Percentiles rank a stretch among this genome's conserved stretches.
phyloP scores from a whole-genome alignment of 2,888 invertebrate genomes.

The Myopa testacea region DNA sequence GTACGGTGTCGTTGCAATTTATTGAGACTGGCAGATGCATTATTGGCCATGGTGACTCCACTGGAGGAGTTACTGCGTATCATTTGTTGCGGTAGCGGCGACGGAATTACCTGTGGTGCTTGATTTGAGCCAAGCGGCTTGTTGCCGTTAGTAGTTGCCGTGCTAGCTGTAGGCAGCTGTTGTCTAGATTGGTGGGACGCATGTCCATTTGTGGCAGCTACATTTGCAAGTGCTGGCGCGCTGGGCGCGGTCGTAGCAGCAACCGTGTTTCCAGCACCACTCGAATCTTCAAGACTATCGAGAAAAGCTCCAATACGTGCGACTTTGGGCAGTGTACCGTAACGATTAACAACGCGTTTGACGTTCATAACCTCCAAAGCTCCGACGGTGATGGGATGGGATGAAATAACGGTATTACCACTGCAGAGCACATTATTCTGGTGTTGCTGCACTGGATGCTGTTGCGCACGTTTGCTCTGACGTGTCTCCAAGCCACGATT shows the following conservation, averaged over 20 bases:
- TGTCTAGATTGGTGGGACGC: slow-evolving; percentile 38
- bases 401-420: slow-evolving; percentile 42
- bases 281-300: slow-evolving; percentile 84
- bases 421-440: slow-evolving; percentile 45
- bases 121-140: slow-evolving; percentile 48
- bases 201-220: slow-evolving; percentile 48
- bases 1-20: slow-evolving; percentile 72
- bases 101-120: slow-evolving; percentile 36
- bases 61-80: slow-evolving; percentile 90
- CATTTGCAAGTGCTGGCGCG: slow-evolving; percentile 43
- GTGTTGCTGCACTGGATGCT: slow-evolving; percentile 54
- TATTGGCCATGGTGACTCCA: slow-evolving; percentile 78
- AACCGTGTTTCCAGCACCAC: slow-evolving; percentile 30
- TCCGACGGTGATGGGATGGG: slow-evolving; percentile 81
- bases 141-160: not conserved
- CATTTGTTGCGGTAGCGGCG: slow-evolving; percentile 75
- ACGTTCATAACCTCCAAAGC: slow-evolving; percentile 96
- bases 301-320: slow-evolving; percentile 96
- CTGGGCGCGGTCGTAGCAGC: slow-evolving; percentile 42
- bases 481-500: slow-evolving; percentile 73
- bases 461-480: slow-evolving; percentile 72
- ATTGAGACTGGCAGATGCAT: slow-evolving; percentile 72
- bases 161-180: slow-evolving; percentile 1
- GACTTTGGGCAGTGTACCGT: slow-evolving; percentile 96
- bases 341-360: slow-evolving; percentile 91